Conservation (phyloP, 2,113 vertebrate species). For the Paraplagusia blochii region DNA sequence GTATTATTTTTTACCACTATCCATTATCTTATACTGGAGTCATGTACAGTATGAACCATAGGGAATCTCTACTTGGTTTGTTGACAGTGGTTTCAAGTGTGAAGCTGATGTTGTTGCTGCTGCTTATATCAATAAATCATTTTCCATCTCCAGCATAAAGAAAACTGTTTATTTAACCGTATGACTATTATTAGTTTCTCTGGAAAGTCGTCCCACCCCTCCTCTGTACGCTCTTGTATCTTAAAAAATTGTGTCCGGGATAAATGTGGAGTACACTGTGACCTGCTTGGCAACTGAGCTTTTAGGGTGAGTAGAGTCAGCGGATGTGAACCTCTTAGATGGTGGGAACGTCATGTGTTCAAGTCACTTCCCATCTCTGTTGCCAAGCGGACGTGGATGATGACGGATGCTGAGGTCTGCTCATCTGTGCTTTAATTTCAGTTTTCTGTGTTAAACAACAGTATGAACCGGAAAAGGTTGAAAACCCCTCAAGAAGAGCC, state of each 20-base stretch:
- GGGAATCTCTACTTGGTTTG: constrained; percentile 19
- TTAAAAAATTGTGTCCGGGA: constrained; percentile 63
- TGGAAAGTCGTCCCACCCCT: constrained; percentile 16
- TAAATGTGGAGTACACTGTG: constrained; percentile 66
- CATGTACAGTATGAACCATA: constrained; percentile 16
- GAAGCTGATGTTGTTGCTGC: constrained; percentile 40
- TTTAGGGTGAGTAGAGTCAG: constrained; percentile 66
- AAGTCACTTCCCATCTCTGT: constrained; percentile 39
- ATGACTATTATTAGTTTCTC: constrained; percentile 22
- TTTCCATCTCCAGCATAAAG: constrained; percentile 26
- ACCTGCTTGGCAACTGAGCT: constrained; percentile 63
- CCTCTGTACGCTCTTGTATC: constrained; percentile 42
- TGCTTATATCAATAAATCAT: constrained; percentile 61
- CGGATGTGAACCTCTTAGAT: constrained; percentile 58
- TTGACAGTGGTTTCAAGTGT: constrained; percentile 31
- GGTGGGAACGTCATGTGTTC: constrained; percentile 57
- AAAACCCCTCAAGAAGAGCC: constrained; percentile 41
- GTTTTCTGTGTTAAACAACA: too few relatives aligned
- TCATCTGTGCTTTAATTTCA: too few relatives aligned
- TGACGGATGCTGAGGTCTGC: constrained; percentile 7
- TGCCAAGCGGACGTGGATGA: constrained; percentile 28
- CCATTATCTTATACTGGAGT: background rate
- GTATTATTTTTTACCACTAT: constrained; percentile 48
- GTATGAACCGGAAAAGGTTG: too few relatives aligned
- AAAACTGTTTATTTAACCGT: constrained; percentile 28